Conservation (phyloP, 2,797 vertebrate genomes). For the Amblyraja radiata region DNA sequence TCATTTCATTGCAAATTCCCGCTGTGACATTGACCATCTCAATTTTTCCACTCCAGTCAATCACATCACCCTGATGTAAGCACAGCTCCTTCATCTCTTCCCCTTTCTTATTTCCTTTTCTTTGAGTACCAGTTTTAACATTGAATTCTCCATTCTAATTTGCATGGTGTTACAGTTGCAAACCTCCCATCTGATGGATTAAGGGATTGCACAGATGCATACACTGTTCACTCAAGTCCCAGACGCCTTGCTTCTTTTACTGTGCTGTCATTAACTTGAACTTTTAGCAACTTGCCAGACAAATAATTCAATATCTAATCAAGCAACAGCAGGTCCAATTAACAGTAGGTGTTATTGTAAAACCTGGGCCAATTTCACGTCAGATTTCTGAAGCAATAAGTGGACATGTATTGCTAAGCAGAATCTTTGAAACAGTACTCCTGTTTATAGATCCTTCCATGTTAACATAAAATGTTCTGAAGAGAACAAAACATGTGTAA, state of each 20-base stretch:
- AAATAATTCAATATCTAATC: neutral
- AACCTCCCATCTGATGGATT: too few species aligned
- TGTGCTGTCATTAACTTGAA: neutral
- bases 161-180: neutral
- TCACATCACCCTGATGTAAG: too few species aligned
- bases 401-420: neutral
- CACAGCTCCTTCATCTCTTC: too few species aligned
- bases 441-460: neutral
- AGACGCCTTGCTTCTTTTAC: neutral
- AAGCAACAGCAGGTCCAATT: neutral
- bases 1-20: too few species aligned
- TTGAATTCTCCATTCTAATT: neutral
- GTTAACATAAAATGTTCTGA: neutral
- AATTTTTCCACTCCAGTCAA: too few species aligned
- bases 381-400: neutral
- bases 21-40: too few species aligned
- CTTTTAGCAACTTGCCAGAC: neutral
- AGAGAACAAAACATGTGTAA: neutral
- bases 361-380: neutral
- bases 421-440: neutral
- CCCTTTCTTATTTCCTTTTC: neutral
- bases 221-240: neutral
- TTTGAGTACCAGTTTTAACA: neutral
- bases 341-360: neutral
- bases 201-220: too few species aligned